These are phyloP conservation scores for Pseudocheirus occidentalis DNA, from an alignment of 2,797 vertebrate genomes.

Conservation along the genomic window DNA sequence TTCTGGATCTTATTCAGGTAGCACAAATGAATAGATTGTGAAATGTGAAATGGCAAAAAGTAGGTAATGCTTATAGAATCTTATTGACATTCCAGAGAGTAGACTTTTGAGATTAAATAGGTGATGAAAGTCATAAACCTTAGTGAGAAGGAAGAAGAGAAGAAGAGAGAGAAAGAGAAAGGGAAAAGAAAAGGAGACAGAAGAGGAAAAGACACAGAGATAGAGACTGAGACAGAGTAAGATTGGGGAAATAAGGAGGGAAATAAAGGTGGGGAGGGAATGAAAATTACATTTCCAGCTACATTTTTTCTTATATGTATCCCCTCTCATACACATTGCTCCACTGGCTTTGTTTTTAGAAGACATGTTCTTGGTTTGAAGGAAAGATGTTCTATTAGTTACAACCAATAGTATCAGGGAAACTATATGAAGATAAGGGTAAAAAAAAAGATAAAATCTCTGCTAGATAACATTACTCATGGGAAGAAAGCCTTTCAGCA, in stretches of 20 bases:
- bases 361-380: not conserved
- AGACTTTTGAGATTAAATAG: not conserved
- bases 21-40: rapidly evolving
- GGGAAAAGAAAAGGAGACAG: not conserved
- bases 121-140: not conserved
- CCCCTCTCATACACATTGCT: not conserved
- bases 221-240: not conserved
- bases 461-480: slow-evolving; percentile 49
- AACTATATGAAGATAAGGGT: slow-evolving; percentile 35
- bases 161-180: not conserved
- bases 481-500: slow-evolving; percentile 62
- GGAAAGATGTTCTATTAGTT: not conserved
- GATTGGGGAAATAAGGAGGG: not conserved
- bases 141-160: not conserved
- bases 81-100: rapidly evolving
- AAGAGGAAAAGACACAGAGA: not conserved
- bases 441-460: slow-evolving; percentile 10
- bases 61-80: not conserved
- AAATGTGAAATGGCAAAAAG: not conserved
- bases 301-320: not conserved
- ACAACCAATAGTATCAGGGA: slow-evolving; percentile 32
- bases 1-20: not conserved
- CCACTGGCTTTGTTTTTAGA: not conserved
- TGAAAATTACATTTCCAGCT: not conserved
- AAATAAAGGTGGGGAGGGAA: not conserved